phyloP scores from a whole-genome alignment of 2,797 vertebrate genomes.

The Cirrhinus molitorella region DNA sequence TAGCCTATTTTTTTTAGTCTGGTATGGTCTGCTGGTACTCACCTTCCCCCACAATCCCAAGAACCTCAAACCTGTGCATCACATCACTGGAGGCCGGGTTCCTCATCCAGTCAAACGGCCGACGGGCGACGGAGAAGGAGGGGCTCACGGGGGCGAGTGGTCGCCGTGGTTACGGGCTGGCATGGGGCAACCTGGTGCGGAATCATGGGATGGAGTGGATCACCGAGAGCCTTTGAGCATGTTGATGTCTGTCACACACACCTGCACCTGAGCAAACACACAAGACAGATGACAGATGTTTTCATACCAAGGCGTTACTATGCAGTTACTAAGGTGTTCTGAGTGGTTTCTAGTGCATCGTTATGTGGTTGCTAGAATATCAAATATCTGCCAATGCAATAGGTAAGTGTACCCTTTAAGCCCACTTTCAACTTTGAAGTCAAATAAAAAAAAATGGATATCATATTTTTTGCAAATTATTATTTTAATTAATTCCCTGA shows the following conservation, averaged over 20 bases:
- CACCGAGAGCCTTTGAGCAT: constrained; percentile 68
- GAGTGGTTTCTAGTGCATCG: neutral
- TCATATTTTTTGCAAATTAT: no score
- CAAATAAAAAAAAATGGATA: no score
- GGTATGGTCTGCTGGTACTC: constrained; percentile 65
- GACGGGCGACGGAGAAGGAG: constrained; percentile 72
- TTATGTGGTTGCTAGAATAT: neutral
- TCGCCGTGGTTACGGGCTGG: constrained; percentile 65
- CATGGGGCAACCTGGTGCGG: constrained; percentile 67
- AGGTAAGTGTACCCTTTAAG: no score
- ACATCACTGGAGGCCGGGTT: constrained; percentile 98
- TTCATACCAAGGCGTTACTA: neutral
- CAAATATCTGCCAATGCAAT: neutral
- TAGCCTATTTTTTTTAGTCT: neutral
- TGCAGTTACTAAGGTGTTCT: neutral
- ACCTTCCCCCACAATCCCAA: constrained; percentile 99
- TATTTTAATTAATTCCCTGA: no score
- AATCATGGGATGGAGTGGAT: constrained; percentile 61
- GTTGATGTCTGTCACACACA: constrained; percentile 65
- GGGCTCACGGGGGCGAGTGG: constrained; percentile 57
- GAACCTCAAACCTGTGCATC: constrained; percentile 99
- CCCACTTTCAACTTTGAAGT: no score
- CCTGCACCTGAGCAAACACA: constrained; percentile 60
- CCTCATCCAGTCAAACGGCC: constrained; percentile 97
- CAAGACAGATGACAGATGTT: neutral